phyloP scores from a whole-genome alignment of 2,888 invertebrate genomes.

The Oscheius sp. region DNA sequence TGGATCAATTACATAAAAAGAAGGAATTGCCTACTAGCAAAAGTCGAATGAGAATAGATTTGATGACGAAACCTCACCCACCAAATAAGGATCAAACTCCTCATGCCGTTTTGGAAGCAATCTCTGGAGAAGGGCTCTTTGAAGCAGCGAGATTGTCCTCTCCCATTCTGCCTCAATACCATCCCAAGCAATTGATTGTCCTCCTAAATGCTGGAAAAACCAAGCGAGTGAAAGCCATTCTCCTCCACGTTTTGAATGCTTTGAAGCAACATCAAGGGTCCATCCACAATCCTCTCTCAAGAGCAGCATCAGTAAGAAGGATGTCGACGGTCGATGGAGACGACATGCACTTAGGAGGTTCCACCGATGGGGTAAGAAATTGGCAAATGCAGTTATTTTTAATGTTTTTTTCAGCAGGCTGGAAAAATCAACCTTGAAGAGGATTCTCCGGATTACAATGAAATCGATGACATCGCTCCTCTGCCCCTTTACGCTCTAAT shows the following conservation, averaged over 20 bases:
- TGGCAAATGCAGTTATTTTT: too few relatives aligned
- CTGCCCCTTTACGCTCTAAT: conserved; percentile 93
- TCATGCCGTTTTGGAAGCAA: conserved; percentile 36
- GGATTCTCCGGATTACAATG: conserved; percentile 79
- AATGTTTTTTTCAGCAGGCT: background rate
- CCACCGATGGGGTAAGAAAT: background rate
- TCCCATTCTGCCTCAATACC: conserved; percentile 96
- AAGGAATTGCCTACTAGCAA: conserved; percentile 47
- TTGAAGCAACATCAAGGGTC: conserved; percentile 60
- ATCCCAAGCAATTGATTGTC: conserved; percentile 98
- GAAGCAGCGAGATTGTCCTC: conserved; percentile 96
- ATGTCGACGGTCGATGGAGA: conserved; percentile 49
- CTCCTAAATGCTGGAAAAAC: conserved; percentile 96
- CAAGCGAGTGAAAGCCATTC: conserved; percentile 95
- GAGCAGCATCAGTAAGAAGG: conserved; percentile 53
- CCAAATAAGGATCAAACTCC: conserved; percentile 34
- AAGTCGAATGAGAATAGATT: conserved; percentile 53
- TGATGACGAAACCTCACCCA: conserved; percentile 38
- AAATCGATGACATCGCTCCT: conserved; percentile 96
- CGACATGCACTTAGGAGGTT: conserved; percentile 6
- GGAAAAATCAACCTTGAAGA: conserved; percentile 12
- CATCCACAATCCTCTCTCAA: conserved; percentile 45
- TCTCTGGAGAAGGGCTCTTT: conserved; percentile 74
- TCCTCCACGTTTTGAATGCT: conserved; percentile 91
- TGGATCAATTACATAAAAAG: conserved; percentile 61